A percentile compares a stretch with the other conserved stretches of the same genome.
Conservation (phyloP, 2,797 vertebrate species). For the Smutsia gigantea region DNA sequence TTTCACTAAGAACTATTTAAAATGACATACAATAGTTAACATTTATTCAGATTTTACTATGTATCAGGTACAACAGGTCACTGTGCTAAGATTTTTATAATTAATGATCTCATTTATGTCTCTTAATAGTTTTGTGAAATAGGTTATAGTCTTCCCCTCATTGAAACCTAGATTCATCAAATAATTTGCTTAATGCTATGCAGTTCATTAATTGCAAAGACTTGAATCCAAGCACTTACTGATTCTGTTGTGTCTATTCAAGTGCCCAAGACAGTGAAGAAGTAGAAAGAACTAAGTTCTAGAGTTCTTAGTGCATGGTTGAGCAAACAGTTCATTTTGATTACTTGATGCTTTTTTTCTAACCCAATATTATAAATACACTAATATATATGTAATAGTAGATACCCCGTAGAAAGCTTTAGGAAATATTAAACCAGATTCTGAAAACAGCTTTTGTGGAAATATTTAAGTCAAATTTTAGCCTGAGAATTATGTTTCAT, state of each 20-base stretch:
- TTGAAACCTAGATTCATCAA: not conserved
- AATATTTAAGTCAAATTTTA: not conserved
- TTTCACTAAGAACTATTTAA: conserved; percentile 32
- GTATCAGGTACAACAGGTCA: not conserved
- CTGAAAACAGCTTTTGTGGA: not conserved
- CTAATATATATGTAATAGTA: not conserved
- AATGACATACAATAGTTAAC: not conserved
- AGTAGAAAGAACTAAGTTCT: not conserved
- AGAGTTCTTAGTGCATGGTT: not conserved
- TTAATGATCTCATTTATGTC: conserved; percentile 12
- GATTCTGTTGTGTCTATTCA: not conserved
- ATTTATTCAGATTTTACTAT: not conserved
- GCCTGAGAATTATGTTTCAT: conserved; percentile 15
- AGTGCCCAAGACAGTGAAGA: not conserved
- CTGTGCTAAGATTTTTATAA: not conserved
- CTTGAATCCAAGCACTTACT: not conserved
- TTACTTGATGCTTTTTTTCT: not conserved
- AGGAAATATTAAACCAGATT: not conserved
- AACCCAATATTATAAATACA: not conserved
- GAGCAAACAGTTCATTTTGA: not conserved
- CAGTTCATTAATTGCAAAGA: not conserved
- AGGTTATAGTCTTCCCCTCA: not conserved
- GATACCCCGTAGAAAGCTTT: not conserved
- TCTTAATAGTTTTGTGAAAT: not conserved
- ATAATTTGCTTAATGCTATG: not conserved